A percentile compares a stretch with the other conserved stretches of the same genome.
These are phyloP conservation scores for Apistogramma diplotaenia DNA, from an alignment of 2,113 vertebrate species.

Conservation along the genomic window DNA sequence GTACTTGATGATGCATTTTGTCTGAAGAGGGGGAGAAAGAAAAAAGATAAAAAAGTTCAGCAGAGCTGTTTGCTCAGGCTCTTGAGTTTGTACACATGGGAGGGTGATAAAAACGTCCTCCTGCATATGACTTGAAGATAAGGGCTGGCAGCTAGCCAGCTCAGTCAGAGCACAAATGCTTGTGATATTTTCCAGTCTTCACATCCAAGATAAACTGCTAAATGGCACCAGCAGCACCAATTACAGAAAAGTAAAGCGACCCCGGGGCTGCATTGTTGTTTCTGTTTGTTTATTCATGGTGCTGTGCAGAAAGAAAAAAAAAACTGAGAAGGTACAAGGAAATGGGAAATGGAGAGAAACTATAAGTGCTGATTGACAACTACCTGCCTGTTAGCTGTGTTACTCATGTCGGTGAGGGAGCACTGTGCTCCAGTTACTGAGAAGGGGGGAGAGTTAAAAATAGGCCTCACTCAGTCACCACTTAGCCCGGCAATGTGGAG, in stretches of 20 bases:
- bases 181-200: neutral
- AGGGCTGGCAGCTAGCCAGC: slow-evolving; percentile 32
- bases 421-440: slow-evolving; percentile 61
- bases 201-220: slow-evolving; percentile 6
- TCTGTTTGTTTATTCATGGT: neutral
- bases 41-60: slow-evolving; percentile 29
- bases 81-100: slow-evolving; percentile 39
- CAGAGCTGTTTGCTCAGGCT: slow-evolving; percentile 26
- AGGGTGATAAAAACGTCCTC: slow-evolving; percentile 46
- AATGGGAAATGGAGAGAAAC: neutral
- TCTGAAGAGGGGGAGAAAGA: neutral
- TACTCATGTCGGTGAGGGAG: slow-evolving; percentile 53
- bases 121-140: slow-evolving; percentile 44
- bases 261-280: neutral
- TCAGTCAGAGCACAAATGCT: neutral
- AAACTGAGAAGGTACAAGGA: neutral
- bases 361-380: slow-evolving; percentile 47
- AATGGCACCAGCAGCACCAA: slow-evolving; percentile 21
- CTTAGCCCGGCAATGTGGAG: slow-evolving; percentile 68
- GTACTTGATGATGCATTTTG: slow-evolving; percentile 1
- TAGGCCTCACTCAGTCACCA: slow-evolving; percentile 74
- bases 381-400: slow-evolving; percentile 41
- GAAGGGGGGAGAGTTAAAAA: slow-evolving; percentile 61
- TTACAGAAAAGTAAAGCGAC: neutral
- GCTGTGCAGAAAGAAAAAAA: neutral